Evolutionary conservation across 2,113 vertebrate genomes (phyloP), one percentile per base, ranked within the genome.

Genomic region (Clinocottus analis): DNA sequence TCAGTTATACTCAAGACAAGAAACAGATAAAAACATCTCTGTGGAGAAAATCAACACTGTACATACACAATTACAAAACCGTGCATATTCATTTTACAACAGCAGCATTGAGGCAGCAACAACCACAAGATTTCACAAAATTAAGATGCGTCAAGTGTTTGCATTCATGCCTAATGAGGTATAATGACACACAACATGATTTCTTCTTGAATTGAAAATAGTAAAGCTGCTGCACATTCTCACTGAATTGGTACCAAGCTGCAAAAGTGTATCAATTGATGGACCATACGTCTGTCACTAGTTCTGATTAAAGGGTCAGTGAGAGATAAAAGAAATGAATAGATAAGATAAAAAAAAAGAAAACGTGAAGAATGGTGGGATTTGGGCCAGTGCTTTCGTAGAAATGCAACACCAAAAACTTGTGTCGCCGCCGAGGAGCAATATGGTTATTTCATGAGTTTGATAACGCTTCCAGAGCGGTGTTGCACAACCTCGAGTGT

Each of bases 401-500:
- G 62, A 77, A 84, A 60, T 39, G 53, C 60, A 72, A 51, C 72
- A 80, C 21, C 61, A 60, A n/a, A n/a, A 80, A 84, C 77, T 79
- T 60, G 69, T 80, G 58, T 66, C 83, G 64, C 61, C 59, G 0
- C 41, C 55, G 49, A 79, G 65, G 62, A 73, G 79, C 56, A 67
- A 67, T 75, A 80, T 19, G 72, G 11, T 47, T 47, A 47, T 66
- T 47, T 47, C 5, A 61, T 6, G 61, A 85, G 77, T 58, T 68
- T 29, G 70, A 79, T 60, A 58, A 73, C 43, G 10, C 68, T 61
- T 61, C 31, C 27, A 19, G 68, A 78, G 72, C 79, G 23, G 56
- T 37, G 13, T 85, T 80, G 62, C 80, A 80, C 51, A 62, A 83
- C 90, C 86, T 83, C 84, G 76, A 82, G 78, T 37, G 13, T 67